phyloP scores from a whole-genome alignment of 2,113 vertebrate species.

The Condylura cristata region DNA sequence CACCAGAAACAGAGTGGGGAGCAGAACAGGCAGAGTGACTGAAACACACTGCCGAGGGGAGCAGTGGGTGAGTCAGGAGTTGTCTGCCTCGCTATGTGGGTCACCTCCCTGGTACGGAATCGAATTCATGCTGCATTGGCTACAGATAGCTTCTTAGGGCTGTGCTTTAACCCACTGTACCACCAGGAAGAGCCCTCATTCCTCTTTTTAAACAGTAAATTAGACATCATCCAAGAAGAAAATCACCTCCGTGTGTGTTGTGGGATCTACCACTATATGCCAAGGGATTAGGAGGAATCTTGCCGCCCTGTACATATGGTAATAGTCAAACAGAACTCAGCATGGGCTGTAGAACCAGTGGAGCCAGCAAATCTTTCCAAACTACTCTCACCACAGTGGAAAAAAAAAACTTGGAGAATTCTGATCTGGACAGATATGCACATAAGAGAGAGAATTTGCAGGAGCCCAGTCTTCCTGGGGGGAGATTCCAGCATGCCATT shows the following conservation, averaged over 20 bases:
- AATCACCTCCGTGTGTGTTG: background rate
- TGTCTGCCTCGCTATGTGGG: no score
- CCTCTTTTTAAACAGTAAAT: background rate
- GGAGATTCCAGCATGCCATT: background rate
- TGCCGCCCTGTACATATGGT: background rate
- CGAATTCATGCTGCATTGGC: no score
- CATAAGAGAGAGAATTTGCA: background rate
- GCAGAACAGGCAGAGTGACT: no score
- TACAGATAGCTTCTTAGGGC: no score
- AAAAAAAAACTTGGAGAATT: background rate
- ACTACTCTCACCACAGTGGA: rapidly evolving
- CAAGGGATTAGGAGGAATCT: no score
- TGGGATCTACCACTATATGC: background rate
- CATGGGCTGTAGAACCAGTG: background rate
- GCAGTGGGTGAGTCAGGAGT: no score
- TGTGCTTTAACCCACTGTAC: no score
- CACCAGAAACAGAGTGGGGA: no score
- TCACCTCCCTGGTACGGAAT: no score
- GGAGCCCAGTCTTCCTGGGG: background rate
- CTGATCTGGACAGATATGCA: background rate
- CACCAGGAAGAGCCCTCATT: no score
- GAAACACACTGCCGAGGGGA: no score
- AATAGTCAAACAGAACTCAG: background rate
- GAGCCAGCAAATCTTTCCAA: background rate
- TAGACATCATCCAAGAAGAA: background rate